Evolutionary conservation across 2,113 vertebrate genomes (phyloP), one percentile per base, ranked within the genome.

Genomic region (Aptenodytes forsteri): DNA sequence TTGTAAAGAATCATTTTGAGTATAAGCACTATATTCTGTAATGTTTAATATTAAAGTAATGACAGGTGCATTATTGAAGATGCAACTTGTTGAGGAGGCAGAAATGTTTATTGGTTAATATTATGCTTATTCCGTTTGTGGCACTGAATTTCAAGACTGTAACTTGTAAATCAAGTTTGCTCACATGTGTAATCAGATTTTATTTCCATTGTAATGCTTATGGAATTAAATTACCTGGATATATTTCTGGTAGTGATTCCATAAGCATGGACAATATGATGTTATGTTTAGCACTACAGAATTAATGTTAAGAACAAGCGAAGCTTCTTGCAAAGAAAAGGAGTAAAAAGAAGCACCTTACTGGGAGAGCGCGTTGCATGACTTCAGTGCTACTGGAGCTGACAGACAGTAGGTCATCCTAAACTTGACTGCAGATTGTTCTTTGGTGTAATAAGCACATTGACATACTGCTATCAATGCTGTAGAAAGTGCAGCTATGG

Each of bases 141-240:
- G 97, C 96, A 98, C 98, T 98, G 97, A 98, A 92, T 97, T 97
- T 94, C 66, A 93, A 92, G 96, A 86, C 93, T 76, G 80, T 98
- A 93, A 93, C 96, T 85, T 97, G 87, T 98, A 95, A 94, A 91
- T 84, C 86, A 85, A 72, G 76, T 83, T 76, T 87, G 65, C 84
- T 96, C 38, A 72, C 40, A 10, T 14, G 29, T 98, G 89, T 97
- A 88, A 97, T 87, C 66, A 90, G 89, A 96, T 90, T 84, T 89
- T 97, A 82, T 97, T 98, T 96, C 93, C 83, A 87, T 91, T 93
- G 76, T 94, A 89, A 86, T 96, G 95, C 64, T 97, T 98, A 95
- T 96, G 89, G 78, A 89, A 77, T 97, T 87, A 89, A 71, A 70
- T 96, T 95, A 95, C 89, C 75, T 75, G 38, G 52, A 50, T 94